phyloP scores from a whole-genome alignment of 2,888 invertebrate genomes.

The Ectobius pallidus region DNA sequence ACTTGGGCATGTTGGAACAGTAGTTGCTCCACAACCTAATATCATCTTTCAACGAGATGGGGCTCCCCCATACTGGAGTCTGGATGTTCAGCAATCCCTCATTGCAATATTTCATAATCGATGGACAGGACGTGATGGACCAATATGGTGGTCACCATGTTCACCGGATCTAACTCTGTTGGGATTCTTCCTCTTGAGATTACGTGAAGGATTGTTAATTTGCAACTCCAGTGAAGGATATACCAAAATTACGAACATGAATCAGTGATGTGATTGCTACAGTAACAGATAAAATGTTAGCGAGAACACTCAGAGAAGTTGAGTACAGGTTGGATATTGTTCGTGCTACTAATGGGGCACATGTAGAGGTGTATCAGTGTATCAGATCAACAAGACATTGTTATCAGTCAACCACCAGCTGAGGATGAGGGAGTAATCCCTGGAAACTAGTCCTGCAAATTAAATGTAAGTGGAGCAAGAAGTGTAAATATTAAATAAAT shows the following conservation, averaged over 20 bases:
- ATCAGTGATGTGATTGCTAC: no score
- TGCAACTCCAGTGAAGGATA: neutral
- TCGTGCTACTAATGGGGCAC: no score
- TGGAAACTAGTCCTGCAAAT: no score
- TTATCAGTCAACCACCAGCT: no score
- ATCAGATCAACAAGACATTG: no score
- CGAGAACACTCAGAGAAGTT: no score
- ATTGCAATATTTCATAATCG: neutral
- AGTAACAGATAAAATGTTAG: no score
- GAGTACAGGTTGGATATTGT: no score
- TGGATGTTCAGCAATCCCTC: neutral
- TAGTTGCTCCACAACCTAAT: neutral
- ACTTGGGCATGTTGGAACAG: neutral
- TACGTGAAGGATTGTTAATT: neutral
- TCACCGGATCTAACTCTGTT: neutral
- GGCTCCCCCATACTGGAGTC: neutral
- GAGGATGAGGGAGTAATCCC: no score
- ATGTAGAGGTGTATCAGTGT: no score
- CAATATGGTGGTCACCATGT: constrained; percentile 3
- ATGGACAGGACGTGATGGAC: neutral
- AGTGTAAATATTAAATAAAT: no score
- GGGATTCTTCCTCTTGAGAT: neutral
- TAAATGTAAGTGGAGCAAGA: no score
- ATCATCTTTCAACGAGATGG: neutral
- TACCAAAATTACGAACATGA: neutral